phyloP scores from a whole-genome alignment of 2,113 vertebrate species.

The Odocoileus virginianus region DNA sequence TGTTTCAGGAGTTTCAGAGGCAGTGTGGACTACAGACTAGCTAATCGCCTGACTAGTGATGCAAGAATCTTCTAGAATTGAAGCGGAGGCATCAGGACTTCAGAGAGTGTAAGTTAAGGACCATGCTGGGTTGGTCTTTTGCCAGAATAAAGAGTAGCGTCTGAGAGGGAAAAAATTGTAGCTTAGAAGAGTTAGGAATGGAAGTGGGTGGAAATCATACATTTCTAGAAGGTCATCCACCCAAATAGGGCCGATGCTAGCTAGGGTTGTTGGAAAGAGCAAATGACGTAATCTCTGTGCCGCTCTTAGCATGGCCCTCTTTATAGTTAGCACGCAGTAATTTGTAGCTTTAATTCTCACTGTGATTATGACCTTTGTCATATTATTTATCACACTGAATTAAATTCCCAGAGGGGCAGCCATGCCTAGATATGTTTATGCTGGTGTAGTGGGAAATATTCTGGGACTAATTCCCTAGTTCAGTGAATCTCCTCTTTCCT shows the following conservation, averaged over 20 bases:
- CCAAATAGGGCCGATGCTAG: not conserved
- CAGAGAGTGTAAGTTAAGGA: not conserved
- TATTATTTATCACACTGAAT: not conserved
- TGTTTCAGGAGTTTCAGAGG: not conserved
- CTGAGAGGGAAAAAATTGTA: not conserved
- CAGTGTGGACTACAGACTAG: not conserved
- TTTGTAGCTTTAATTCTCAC: not conserved
- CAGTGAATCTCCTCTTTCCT: not conserved
- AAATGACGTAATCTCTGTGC: not conserved
- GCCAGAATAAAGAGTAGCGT: not conserved
- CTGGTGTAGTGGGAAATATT: not conserved
- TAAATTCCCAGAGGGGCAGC: not conserved
- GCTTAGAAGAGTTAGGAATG: slow-evolving; percentile 24
- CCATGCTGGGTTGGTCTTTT: not conserved
- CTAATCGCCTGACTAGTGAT: not conserved
- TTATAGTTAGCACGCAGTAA: not conserved
- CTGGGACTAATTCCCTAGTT: not conserved
- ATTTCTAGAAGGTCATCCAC: slow-evolving; percentile 53
- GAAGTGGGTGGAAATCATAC: slow-evolving; percentile 26
- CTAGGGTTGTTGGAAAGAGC: not conserved
- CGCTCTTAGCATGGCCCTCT: not conserved
- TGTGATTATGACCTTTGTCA: not conserved
- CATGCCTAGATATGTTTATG: not conserved
- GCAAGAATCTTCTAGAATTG: not conserved
- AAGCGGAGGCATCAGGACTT: not conserved